Percentiles rank a stretch among this genome's conserved stretches.
Conservation (phyloP, 2,888 invertebrate species). For the Drosophila testacea region DNA sequence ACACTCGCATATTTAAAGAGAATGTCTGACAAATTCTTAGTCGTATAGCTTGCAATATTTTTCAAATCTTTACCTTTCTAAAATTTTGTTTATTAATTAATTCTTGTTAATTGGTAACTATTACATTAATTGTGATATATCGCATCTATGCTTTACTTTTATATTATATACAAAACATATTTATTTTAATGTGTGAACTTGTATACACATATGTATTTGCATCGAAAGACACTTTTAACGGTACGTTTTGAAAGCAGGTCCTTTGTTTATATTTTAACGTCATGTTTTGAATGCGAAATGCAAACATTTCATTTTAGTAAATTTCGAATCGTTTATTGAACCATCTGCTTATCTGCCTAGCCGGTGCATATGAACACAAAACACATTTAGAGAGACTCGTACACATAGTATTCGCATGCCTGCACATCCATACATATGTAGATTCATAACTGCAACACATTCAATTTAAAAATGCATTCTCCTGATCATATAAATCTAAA, state of each 20-base stretch:
- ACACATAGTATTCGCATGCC: slow-evolving; percentile 64
- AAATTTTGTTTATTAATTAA: slow-evolving; percentile 42
- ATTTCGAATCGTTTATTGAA: slow-evolving; percentile 8
- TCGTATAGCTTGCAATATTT: slow-evolving; percentile 57
- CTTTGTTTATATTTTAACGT: slow-evolving; percentile 2
- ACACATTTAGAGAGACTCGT: slow-evolving; percentile 44
- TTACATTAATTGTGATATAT: slow-evolving; percentile 72
- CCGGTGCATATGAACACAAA: slow-evolving; percentile 29
- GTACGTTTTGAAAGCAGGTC: slow-evolving; percentile 20
- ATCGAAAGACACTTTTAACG: slow-evolving; percentile 13
- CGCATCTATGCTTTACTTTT: slow-evolving; percentile 46
- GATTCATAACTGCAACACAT: slow-evolving; percentile 70
- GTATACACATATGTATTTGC: slow-evolving; percentile 16
- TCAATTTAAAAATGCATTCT: slow-evolving; percentile 70
- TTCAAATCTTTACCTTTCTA: slow-evolving; percentile 16
- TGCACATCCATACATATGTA: slow-evolving; percentile 62
- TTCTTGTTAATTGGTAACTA: slow-evolving; percentile 49
- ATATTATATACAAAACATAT: slow-evolving; percentile 43
- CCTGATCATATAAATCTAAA: slow-evolving; percentile 68
- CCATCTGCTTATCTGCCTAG: slow-evolving; percentile 49
- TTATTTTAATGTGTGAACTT: slow-evolving; percentile 26
- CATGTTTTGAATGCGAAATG: not conserved
- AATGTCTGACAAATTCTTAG: slow-evolving; percentile 61
- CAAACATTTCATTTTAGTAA: not conserved
- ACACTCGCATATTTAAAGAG: slow-evolving; percentile 27